A percentile compares a stretch with the other conserved stretches of the same genome.
phyloP scores from a whole-genome alignment of 2,888 invertebrate genomes.

The Drosophila mulleri region DNA sequence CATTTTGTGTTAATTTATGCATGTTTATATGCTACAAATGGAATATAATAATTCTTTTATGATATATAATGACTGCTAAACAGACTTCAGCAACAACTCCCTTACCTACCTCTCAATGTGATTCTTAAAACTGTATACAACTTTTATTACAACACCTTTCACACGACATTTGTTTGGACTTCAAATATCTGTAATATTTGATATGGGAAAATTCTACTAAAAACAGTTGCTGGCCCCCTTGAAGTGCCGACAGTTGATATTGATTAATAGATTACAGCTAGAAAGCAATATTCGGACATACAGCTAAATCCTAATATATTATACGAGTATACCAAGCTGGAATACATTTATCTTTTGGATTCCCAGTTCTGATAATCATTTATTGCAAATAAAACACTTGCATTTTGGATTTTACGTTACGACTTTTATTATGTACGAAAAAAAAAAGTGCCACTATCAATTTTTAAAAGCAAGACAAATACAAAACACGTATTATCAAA shows the following conservation, averaged over 20 bases:
- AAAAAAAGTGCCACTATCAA: constrained; percentile 8
- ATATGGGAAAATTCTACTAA: not conserved
- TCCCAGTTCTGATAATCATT: not conserved
- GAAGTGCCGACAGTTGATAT: not conserved
- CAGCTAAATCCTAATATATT: too few species aligned
- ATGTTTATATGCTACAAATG: not conserved
- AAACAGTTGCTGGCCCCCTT: not conserved
- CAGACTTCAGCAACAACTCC: not conserved
- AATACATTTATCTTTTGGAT: too few species aligned
- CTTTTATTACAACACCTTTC: not conserved
- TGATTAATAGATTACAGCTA: not conserved
- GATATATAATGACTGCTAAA: not conserved
- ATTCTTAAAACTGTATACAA: not conserved
- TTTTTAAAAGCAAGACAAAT: not conserved
- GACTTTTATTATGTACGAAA: constrained; percentile 3
- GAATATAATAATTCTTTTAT: not conserved
- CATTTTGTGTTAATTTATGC: not conserved
- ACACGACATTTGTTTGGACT: not conserved
- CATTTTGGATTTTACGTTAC: not conserved
- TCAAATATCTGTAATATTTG: not conserved
- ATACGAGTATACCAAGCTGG: too few species aligned
- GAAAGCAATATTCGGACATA: not conserved
- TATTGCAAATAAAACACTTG: not conserved
- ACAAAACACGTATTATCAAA: too few species aligned
- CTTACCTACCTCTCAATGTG: not conserved